These are phyloP conservation scores for Platorchestia sp. DNA, from an alignment of 1,140 invertebrate species.

Conservation along the genomic window DNA sequence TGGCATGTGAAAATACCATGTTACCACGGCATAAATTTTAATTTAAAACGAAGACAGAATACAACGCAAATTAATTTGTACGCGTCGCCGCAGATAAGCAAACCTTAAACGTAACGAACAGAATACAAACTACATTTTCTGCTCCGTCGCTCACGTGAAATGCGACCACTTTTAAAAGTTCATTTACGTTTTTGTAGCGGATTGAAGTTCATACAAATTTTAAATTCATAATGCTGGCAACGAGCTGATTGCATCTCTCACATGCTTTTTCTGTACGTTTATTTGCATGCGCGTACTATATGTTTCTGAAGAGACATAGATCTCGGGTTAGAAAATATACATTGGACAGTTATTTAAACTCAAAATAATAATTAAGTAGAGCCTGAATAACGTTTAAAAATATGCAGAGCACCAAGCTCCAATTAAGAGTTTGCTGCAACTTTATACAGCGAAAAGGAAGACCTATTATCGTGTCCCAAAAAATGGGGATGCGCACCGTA, in stretches of 20 bases:
- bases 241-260: background rate
- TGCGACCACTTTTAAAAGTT: background rate
- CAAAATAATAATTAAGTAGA: background rate
- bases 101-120: background rate
- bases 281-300: background rate
- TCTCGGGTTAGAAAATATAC: background rate
- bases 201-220: background rate
- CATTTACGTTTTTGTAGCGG: background rate
- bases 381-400: background rate
- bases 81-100: background rate
- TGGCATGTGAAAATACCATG: background rate
- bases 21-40: background rate
- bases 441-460: background rate
- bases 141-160: background rate
- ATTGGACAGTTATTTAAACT: background rate
- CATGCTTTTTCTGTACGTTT: background rate
- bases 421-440: background rate
- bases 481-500: background rate
- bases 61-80: background rate
- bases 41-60: background rate
- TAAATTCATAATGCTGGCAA: slow-evolving; percentile 9
- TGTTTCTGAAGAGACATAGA: background rate
- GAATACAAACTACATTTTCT: background rate
- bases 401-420: background rate
- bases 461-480: background rate